Conservation (phyloP, 2,797 vertebrate genomes). For the Knipowitschia caucasica region DNA sequence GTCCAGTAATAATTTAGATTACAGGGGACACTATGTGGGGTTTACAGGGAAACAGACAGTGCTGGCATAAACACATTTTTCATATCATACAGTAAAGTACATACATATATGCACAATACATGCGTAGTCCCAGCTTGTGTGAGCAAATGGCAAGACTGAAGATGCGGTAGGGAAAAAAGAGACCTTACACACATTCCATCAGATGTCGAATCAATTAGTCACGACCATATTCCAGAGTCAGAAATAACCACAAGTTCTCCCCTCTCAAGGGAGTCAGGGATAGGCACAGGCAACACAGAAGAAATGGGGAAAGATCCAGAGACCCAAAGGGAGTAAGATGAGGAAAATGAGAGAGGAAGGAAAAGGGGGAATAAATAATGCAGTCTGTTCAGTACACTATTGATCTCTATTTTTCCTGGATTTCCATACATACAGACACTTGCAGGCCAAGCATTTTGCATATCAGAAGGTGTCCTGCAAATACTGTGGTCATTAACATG, state of each 20-base stretch:
- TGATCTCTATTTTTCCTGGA: conserved; percentile 54
- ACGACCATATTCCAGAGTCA: conserved; percentile 70
- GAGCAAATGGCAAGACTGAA: conserved; percentile 58
- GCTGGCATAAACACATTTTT: conserved; percentile 67
- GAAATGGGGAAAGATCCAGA: conserved; percentile 63
- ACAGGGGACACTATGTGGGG: conserved; percentile 56
- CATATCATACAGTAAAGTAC: conserved; percentile 68
- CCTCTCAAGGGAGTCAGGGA: conserved; percentile 56
- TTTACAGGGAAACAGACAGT: conserved; percentile 63
- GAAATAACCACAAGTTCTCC: conserved; percentile 68
- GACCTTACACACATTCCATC: conserved; percentile 70
- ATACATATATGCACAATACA: conserved; percentile 71
- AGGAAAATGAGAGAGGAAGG: conserved; percentile 51
- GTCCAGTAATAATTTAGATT: conserved; percentile 72
- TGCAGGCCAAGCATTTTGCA: conserved; percentile 63
- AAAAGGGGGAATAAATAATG: conserved; percentile 70
- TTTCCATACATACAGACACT: conserved; percentile 45
- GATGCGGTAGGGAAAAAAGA: conserved; percentile 56
- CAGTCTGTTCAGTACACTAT: conserved; percentile 57
- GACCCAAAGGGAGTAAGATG: conserved; percentile 62
- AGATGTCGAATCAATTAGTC: conserved; percentile 78
- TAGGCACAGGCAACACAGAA: conserved; percentile 63
- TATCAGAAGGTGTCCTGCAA: conserved; percentile 66
- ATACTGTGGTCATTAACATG: conserved; percentile 72
- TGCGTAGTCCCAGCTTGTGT: conserved; percentile 61